Base-by-base conservation (phyloP, 2,888 invertebrate genomes). In the Heliconius ismenius region DNA sequence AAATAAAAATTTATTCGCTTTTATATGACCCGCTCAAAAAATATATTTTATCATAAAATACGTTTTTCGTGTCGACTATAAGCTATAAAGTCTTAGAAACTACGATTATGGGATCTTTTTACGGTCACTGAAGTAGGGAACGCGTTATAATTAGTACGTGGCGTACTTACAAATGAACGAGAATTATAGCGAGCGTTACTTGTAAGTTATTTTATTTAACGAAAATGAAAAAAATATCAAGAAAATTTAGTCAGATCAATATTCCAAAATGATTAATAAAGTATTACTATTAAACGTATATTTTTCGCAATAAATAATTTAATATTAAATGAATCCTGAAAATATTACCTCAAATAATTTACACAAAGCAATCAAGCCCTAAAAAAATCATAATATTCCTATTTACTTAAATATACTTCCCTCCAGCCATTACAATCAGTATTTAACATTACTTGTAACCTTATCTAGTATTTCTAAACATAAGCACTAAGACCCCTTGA, bases 401-500 rank as follows among this genome's bases (percentile, higher is more conserved):
- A 83, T 87, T 89, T 92, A 93, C 92, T 92, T 91, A 92, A 85
- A 87, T 90, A 86, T 90, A 88, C 83, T 89, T 90, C 88, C 91
- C 84, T 88, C 91, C 90, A 92, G 89, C 91, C 89, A 88, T 90
- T 88, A 86, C 90, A 91, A 86, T 89, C 90, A 86, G 90, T 91
- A 89, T 89, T 88, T 86, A 89, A 89, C 90, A 92, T 92, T 87
- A 90, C 90, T 13, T 24, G 87, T 88, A 90, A 86, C 89, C 90
- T 89, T 89, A 89, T 90, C 84, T 80, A 87, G 77, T 39, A 67
- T 43, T 39, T 43, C 24, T 67, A 39, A 81, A 83, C 82, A 70
- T 82, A 73, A 79, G 83, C 82, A 84, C 83, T 82, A 79, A 80
- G 73, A 86, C 72, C 72, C 43, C 24, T 63, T 54, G 54, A 58